Evolutionary conservation across 1,140 invertebrate species (phyloP).

Genomic region (Pseudachorutes palmiensis): DNA sequence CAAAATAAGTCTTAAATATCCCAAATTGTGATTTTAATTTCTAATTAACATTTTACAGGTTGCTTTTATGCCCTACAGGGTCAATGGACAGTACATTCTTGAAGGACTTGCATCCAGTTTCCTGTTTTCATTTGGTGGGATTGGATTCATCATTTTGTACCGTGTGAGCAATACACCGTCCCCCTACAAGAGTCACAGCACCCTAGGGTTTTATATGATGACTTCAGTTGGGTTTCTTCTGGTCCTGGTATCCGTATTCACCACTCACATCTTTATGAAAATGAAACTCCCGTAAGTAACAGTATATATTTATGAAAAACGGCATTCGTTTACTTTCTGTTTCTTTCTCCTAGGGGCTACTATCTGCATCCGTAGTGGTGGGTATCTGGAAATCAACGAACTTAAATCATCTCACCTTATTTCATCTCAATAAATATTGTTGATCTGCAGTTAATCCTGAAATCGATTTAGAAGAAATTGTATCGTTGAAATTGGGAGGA

Average conservation of each 20-base stretch:
- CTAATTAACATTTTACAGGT: conserved; percentile 51
- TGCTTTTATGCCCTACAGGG: conserved; percentile 95
- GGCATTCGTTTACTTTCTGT: neutral
- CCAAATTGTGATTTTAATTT: conserved; percentile 14
- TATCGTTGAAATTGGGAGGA: no score
- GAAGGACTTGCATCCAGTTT: conserved; percentile 95
- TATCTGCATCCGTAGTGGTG: conserved; percentile 31
- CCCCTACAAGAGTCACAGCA: conserved; percentile 66
- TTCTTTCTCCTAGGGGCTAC: conserved; percentile 31
- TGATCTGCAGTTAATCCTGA: no score
- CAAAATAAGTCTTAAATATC: conserved; percentile 6
- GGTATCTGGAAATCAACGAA: neutral
- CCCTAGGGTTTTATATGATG: conserved; percentile 56
- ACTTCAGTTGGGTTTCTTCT: conserved; percentile 88
- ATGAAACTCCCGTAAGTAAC: conserved; percentile 85
- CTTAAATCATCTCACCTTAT: no score
- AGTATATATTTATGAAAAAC: neutral
- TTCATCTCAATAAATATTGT: no score
- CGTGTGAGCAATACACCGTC: conserved; percentile 85
- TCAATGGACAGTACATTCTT: conserved; percentile 99
- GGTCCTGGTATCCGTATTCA: conserved; percentile 87
- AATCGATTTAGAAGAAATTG: no score
- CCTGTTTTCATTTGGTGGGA: conserved; percentile 85
- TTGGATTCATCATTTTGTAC: conserved; percentile 95
- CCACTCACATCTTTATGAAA: conserved; percentile 96